These are phyloP conservation scores for Nebria salina DNA, from an alignment of 2,888 invertebrate genomes.

Conservation along the genomic window DNA sequence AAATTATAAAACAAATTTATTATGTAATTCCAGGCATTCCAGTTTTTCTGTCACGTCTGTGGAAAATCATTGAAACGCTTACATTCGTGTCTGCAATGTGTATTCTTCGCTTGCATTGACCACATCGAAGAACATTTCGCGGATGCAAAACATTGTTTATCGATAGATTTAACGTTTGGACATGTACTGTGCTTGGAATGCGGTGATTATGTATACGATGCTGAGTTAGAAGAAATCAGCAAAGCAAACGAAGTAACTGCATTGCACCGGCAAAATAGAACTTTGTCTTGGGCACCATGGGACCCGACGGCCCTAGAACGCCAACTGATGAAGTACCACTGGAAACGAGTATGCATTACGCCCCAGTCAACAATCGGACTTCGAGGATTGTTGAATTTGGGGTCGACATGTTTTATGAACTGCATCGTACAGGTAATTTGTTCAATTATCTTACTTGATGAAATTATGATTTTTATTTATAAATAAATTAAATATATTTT, in stretches of 20 bases:
- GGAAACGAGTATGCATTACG: conserved; percentile 80
- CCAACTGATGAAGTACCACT: conserved; percentile 77
- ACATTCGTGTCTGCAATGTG: conserved; percentile 89
- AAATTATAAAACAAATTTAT: conserved; percentile 23
- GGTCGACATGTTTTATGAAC: conserved; percentile 99
- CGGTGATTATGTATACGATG: conserved; percentile 86
- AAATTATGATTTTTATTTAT: no score
- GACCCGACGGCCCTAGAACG: conserved; percentile 81
- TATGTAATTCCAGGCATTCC: conserved; percentile 71
- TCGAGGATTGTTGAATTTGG: conserved; percentile 93
- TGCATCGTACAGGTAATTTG: conserved; percentile 84
- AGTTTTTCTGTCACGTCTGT: conserved; percentile 85
- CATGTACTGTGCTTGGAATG: conserved; percentile 91
- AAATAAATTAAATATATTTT: no score
- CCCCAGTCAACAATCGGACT: conserved; percentile 88
- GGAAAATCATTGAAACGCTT: conserved; percentile 80
- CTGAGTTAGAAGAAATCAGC: conserved; percentile 58
- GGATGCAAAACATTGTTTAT: conserved; percentile 82
- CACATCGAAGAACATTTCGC: conserved; percentile 90
- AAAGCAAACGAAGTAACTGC: conserved; percentile 58
- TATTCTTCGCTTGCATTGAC: conserved; percentile 91
- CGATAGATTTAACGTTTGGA: conserved; percentile 88
- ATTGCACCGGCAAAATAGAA: conserved; percentile 57
- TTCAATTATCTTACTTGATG: neutral
- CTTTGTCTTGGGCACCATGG: conserved; percentile 76